Evolutionary conservation across 2,113 vertebrate species (phyloP).

Genomic region (Lethenteron camtschaticum): DNA sequence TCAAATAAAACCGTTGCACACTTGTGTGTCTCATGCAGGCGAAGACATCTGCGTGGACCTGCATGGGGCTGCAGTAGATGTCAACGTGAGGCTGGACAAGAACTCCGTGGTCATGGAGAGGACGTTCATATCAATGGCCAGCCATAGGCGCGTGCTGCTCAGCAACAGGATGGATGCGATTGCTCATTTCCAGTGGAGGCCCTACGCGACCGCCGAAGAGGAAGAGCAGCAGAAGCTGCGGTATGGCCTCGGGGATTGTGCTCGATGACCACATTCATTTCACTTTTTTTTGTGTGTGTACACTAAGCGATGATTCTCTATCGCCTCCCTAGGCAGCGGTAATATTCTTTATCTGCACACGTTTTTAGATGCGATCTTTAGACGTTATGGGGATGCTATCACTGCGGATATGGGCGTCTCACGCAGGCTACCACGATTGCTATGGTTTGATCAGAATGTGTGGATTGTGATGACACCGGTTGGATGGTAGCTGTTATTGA

Average conservation of each 20-base stretch:
- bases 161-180: constrained; percentile 32
- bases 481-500: no score
- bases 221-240: constrained; percentile 28
- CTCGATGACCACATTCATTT: constrained; percentile 9
- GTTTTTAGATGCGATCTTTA: no score
- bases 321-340: no score
- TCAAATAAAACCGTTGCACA: neutral
- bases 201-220: constrained; percentile 25
- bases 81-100: constrained; percentile 33
- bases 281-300: no score
- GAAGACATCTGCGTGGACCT: constrained; percentile 33
- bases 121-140: constrained; percentile 35
- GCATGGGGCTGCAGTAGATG: constrained; percentile 32
- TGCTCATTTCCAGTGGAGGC: constrained; percentile 44
- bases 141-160: constrained; percentile 23
- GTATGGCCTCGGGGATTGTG: constrained; percentile 14
- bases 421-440: no score
- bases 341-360: no score
- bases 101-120: constrained; percentile 26
- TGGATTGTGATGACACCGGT: no score
- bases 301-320: no score
- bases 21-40: constrained; percentile 22
- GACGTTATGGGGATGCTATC: no score
- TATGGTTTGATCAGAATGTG: no score
- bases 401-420: no score